Evolutionary conservation across 2,888 invertebrate genomes (phyloP).

Genomic region (Rutpela maculata): DNA sequence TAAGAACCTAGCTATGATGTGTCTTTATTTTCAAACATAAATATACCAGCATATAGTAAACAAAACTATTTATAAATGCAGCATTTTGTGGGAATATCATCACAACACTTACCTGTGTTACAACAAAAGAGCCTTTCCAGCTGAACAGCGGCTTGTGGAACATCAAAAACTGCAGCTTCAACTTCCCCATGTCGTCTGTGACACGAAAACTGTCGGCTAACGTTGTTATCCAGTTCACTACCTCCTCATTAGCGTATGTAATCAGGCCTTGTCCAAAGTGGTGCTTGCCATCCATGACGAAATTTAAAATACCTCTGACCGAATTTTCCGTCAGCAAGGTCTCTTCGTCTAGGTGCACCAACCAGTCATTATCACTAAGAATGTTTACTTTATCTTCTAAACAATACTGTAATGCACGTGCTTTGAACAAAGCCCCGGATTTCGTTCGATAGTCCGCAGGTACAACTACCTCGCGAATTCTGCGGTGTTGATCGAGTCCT

Average conservation of each 20-base stretch:
- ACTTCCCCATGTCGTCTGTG: constrained; percentile 98
- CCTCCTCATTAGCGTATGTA: constrained; percentile 96
- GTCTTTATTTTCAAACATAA: no score
- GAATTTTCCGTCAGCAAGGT: constrained; percentile 95
- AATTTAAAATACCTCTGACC: constrained; percentile 92
- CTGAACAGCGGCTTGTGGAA: constrained; percentile 97
- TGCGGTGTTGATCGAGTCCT: constrained; percentile 84
- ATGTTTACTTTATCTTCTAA: constrained; percentile 92
- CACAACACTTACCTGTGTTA: constrained; percentile 86
- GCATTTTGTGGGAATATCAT: not conserved
- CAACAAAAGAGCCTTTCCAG: constrained; percentile 99
- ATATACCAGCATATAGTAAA: not conserved
- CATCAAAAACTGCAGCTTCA: constrained; percentile 92
- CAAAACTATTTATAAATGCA: not conserved
- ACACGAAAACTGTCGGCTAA: constrained; percentile 96
- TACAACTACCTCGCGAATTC: constrained; percentile 92
- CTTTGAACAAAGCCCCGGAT: constrained; percentile 85
- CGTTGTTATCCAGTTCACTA: constrained; percentile 98
- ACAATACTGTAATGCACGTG: constrained; percentile 96
- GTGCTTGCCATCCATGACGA: constrained; percentile 94
- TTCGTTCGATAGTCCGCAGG: constrained; percentile 91
- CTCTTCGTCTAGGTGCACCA: constrained; percentile 98
- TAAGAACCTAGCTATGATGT: no score
- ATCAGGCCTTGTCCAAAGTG: constrained; percentile 96
- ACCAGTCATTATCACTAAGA: constrained; percentile 93